Evolutionary conservation across 2,797 vertebrate genomes (phyloP), one percentile per base, ranked within the genome.

Genomic region (Pseudochaenichthys georgianus): DNA sequence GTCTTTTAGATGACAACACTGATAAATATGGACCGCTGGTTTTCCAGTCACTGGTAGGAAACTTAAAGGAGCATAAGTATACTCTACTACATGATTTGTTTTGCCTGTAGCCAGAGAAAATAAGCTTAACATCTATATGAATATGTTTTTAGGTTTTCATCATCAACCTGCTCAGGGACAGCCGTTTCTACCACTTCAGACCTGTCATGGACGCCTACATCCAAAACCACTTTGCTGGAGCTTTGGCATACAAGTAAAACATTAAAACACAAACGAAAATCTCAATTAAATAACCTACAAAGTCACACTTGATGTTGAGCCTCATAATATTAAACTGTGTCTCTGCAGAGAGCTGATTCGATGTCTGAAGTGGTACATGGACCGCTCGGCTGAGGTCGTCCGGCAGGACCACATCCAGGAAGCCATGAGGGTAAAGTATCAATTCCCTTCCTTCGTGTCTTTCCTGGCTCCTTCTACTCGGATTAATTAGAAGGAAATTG

Each of bases 321-420:
- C 15, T 10, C 5, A 21, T 59, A 3, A 23, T 69, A 21, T 59
- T 13, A 46, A 64, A 63, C 53, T 11, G 13, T 75, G 58, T 68
- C 41, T 72, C 60, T 85, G 17, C 90, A 99, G 98, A 87, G 98
- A 99, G 90, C 93, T 99, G 87, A 97, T 99, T 82, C 96, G 98
- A 21, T 99, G 98, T 92, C 92, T 99, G 77, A 99, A 99, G 87
- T 99, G 98, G 98, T 99, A 99, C 92, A 99, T 99, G 98, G 98
- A 99, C 87, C 97, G 97, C 65, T 99, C 98, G 1, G 98, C 98
- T 5, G 98, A 99, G 90, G 96, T 99, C 0, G 95, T 99, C 15
- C 94, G 97, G 51, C 98, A 99, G 77, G 98, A 99, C 84, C 98
- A 99, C 94, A 99, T 99, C 90, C 98, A 99, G 93, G 98, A 99